Base-by-base conservation (phyloP, 1,140 invertebrate genomes). In the Sminthurides bifidus region DNA sequence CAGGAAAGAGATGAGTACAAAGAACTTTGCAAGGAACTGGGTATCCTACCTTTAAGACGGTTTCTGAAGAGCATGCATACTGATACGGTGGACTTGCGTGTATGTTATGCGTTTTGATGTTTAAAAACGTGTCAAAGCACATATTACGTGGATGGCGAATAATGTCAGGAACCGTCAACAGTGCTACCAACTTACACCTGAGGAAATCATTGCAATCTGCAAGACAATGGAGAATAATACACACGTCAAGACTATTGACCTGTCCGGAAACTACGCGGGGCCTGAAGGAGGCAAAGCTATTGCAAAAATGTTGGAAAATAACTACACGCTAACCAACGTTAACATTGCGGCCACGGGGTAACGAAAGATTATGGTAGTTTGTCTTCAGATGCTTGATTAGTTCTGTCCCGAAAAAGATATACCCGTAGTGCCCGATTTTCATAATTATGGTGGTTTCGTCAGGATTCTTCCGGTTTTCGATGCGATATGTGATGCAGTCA, bases 301-400 rank as follows among this genome's bases (percentile, higher is more conserved):
- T 41, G 59, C 59, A 14, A 44, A 54, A 17, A n/a, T 60, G 35
- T 54, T 60, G 27, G 26, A 52, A 27, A 30, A 54, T 0, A 60
- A 60, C 33, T 21, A 48, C 26, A 38, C 33, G 1, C 37, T 60
- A 27, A 52, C 29, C 17, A 17, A 49, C 17, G 24, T 52, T 10
- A 56, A 57, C 29, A 31, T 60, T 44, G 46, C 54, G 15, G 19
- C 21, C 8, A 60, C 54, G 29, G 59, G 54, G 58, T 60, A 48
- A n/a, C n/a, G n/a, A n/a, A n/a, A n/a, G n/a, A n/a, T n/a, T n/a
- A n/a, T n/a, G n/a, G n/a, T n/a, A 38, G 30, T 27, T 21, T 23
- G 26, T 3, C 29, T 37, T 35, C 19, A 40, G 12, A 23, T 45
- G n/a, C 15, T 1, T 45, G 10, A 15, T n/a, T 26, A 45, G 14